Evolutionary conservation across 2,113 vertebrate genomes (phyloP).

Genomic region (Anser cygnoides): DNA sequence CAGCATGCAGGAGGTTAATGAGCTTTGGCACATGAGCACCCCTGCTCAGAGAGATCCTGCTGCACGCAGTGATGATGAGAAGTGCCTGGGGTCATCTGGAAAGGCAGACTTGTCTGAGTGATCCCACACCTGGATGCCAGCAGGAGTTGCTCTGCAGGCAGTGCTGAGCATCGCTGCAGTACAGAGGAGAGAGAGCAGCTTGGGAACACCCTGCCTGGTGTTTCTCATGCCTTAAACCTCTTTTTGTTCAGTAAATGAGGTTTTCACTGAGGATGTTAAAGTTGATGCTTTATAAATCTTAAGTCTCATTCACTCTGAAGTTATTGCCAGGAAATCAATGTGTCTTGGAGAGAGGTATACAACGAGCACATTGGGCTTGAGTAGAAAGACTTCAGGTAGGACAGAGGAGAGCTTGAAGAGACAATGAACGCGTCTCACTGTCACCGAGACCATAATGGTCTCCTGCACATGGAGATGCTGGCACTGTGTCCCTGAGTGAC

Average conservation of each 20-base stretch:
- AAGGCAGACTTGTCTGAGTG: not conserved
- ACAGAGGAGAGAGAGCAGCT: not conserved
- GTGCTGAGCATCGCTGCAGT: not conserved
- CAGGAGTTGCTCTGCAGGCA: not conserved
- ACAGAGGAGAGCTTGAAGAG: not conserved
- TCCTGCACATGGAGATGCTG: not conserved
- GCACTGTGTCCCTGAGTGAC: not conserved
- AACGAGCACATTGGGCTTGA: not conserved
- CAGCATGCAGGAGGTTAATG: not conserved
- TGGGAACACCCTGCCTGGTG: not conserved
- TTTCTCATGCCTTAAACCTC: not conserved
- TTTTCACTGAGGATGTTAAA: not conserved
- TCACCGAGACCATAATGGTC: not conserved
- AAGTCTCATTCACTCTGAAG: not conserved
- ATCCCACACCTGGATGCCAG: conserved; percentile 14
- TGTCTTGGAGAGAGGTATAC: not conserved
- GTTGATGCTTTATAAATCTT: not conserved
- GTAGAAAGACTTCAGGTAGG: not conserved
- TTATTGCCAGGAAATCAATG: not conserved
- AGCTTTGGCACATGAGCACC: not conserved
- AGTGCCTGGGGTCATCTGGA: conserved; percentile 1
- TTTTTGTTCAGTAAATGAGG: not conserved
- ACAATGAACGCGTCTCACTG: not conserved
- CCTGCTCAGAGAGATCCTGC: not conserved
- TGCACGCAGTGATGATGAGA: not conserved